Evolutionary conservation across 1,140 invertebrate genomes (phyloP).

Genomic region (Orchestia grillus): DNA sequence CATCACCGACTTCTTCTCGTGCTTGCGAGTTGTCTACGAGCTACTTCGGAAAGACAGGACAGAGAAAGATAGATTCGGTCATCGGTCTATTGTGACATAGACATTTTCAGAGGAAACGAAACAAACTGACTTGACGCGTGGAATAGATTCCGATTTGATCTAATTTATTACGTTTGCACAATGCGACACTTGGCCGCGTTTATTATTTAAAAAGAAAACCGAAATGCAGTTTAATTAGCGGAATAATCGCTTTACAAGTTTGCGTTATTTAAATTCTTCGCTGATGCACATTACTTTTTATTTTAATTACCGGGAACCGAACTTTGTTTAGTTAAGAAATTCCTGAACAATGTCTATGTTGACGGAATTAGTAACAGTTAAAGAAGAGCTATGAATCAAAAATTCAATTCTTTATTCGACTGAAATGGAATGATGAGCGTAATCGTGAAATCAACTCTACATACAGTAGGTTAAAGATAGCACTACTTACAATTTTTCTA

Average conservation of each 20-base stretch:
- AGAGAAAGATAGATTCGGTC: constrained; percentile 52
- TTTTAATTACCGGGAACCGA: constrained; percentile 26
- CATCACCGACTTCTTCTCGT: not conserved
- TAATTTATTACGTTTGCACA: not conserved
- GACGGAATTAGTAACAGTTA: constrained; percentile 42
- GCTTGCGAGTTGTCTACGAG: not conserved
- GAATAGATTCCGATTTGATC: not conserved
- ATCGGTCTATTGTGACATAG: constrained; percentile 48
- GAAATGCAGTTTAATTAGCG: constrained; percentile 9
- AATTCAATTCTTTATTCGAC: not conserved
- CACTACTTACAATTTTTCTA: not conserved
- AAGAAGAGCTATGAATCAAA: constrained; percentile 12
- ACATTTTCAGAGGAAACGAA: constrained; percentile 45
- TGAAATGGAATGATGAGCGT: constrained; percentile 12
- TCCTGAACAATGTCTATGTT: constrained; percentile 54
- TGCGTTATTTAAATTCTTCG: not conserved
- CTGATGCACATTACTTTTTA: not conserved
- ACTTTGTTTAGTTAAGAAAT: not conserved
- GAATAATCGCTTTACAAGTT: not conserved
- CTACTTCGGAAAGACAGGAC: constrained; percentile 34
- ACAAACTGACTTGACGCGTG: not conserved
- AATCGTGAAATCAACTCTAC: not conserved
- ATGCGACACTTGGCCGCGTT: not conserved
- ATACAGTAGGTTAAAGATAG: not conserved
- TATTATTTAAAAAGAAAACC: not conserved